phyloP scores from a whole-genome alignment of 2,888 invertebrate genomes.

The Drosophila paranaensis region DNA sequence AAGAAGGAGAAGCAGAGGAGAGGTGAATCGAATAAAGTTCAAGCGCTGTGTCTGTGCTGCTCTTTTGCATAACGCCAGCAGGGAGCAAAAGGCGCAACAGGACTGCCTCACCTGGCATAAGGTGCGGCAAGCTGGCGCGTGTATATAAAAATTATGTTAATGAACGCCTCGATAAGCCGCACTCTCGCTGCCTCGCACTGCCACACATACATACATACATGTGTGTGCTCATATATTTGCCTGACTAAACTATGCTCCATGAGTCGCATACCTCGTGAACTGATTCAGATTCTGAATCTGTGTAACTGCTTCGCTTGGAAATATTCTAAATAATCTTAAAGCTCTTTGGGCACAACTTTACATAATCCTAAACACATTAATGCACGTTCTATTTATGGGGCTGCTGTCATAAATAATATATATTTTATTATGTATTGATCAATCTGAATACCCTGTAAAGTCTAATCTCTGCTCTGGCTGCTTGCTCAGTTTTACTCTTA shows the following conservation, averaged over 20 bases:
- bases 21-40: slow-evolving; percentile 30
- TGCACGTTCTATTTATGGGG: not conserved
- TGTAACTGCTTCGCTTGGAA: not conserved
- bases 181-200: slow-evolving; percentile 14
- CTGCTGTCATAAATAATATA: not conserved
- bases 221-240: not conserved
- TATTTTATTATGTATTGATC: slow-evolving; percentile 7
- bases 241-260: not conserved
- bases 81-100: slow-evolving; percentile 27
- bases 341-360: not conserved
- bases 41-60: slow-evolving; percentile 18
- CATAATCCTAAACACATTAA: not conserved
- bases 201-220: not conserved
- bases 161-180: slow-evolving; percentile 51
- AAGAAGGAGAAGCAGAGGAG: no score
- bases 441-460: not conserved
- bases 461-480: no score
- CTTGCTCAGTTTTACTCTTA: no score
- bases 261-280: slow-evolving; percentile 3
- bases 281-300: not conserved
- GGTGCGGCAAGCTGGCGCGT: slow-evolving; percentile 64
- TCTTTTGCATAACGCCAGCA: slow-evolving; percentile 38
- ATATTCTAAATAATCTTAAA: not conserved
- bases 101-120: slow-evolving; percentile 28
- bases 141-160: slow-evolving; percentile 74